Percentiles rank a stretch among this genome's conserved stretches.
phyloP scores from a whole-genome alignment of 2,888 invertebrate genomes.

The Hylaea fasciaria region DNA sequence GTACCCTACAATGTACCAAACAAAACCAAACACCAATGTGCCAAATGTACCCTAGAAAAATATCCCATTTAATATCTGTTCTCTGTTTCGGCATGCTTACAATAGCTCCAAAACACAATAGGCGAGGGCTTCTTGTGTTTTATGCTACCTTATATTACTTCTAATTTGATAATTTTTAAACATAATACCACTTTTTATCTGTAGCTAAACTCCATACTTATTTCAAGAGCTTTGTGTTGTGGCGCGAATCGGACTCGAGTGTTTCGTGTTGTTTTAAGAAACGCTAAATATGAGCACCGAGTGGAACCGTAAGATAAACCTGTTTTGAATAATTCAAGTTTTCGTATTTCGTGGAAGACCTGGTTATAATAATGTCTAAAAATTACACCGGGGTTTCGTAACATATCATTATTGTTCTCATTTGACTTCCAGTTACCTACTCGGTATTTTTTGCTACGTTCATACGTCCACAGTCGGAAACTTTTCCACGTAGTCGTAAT shows the following conservation, averaged over 20 bases:
- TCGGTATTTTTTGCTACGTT: conserved; percentile 3
- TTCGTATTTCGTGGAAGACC: conserved; percentile 17
- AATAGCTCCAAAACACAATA: no score
- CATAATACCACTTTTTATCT: no score
- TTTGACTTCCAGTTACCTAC: conserved; percentile 10
- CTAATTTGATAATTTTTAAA: no score
- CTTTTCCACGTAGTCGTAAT: conserved; percentile 15
- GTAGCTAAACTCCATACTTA: no score
- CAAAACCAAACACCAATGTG: no score
- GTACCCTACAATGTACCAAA: no score
- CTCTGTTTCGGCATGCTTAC: no score
- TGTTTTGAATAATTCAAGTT: conserved; percentile 19
- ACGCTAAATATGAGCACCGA: not conserved
- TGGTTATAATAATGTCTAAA: conserved; percentile 14
- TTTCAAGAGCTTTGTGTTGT: no score
- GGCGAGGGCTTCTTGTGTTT: no score
- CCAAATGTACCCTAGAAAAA: no score
- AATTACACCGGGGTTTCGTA: conserved; percentile 21
- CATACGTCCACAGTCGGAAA: conserved; percentile 3
- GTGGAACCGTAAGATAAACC: conserved; percentile 14
- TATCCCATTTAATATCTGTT: no score
- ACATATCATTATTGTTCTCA: conserved; percentile 18
- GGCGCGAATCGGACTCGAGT: not conserved
- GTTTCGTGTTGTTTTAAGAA: conserved; percentile 7
- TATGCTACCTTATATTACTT: no score